Base-by-base conservation (phyloP, 1,140 invertebrate species). In the Formica exsecta region DNA sequence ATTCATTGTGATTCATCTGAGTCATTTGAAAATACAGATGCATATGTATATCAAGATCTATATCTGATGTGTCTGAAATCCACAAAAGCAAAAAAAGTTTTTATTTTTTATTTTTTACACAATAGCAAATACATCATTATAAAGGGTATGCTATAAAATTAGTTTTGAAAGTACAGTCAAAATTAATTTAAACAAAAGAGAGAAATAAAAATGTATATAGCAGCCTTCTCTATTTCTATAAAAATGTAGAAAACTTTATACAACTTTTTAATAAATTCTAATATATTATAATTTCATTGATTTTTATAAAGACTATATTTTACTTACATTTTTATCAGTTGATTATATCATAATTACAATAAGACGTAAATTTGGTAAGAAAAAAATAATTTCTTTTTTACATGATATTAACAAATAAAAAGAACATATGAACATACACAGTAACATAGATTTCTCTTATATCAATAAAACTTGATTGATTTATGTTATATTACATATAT, bases 21-120 rank as follows among this genome's bases (percentile, higher is more conserved):
- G 22, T 74, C 73, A 83, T 57, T 74, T 83, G 54, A 83, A 83
- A 81, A 71, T 19, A 51, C 5, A 51, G 16, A 51, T 51, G 48
- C 4, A 54, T 79, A 36, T 19, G 4, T 11, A 66, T 76, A 64
- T 62, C 9, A 62, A 41, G 41, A 79, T 51, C 29, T 4, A 1
- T 36, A 66, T 65, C 6, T 57, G 0, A 4, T 16, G 8, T 25
- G 25, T 38, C 16, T 81, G 11, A 80, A 48, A n/a, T 38, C 8
- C 6, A 66, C 5, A 29, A 70, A 73, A 68, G 9, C 41, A 32
- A 71, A 6, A 38, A 71, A 70, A n/a, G 3, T 2, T 32, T 57
- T 36, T 54, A 22, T 77, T 79, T 79, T n/a, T 66, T 25, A n/a
- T 51, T 51, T 54, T 71, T 9, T 16, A 65, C 22, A 6, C 32